Percentiles rank a stretch among this genome's conserved stretches.
phyloP scores from a whole-genome alignment of 1,140 invertebrate genomes.

The Lanistes nyassanus region DNA sequence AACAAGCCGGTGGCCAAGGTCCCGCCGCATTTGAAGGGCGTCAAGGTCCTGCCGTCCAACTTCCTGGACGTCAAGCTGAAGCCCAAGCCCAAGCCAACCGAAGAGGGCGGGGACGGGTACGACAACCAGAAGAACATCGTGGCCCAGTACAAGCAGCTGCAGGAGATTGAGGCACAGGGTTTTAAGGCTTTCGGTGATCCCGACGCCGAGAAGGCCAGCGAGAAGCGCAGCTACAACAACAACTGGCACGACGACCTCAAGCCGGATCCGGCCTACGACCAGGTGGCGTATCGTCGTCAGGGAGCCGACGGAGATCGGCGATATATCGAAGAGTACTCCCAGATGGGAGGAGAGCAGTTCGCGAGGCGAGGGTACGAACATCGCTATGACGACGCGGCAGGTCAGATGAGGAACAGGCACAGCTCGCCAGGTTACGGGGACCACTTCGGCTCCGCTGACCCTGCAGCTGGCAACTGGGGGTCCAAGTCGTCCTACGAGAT shows the following conservation, averaged over 20 bases:
- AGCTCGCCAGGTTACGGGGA: slow-evolving; percentile 6
- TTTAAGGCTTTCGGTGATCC: slow-evolving; percentile 1
- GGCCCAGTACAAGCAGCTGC: slow-evolving; percentile 29
- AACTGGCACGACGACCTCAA: slow-evolving; percentile 21
- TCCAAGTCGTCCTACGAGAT: slow-evolving; percentile 29
- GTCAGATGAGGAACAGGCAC: slow-evolving; percentile 10
- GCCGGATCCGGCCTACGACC: neutral
- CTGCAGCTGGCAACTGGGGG: neutral
- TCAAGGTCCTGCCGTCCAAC: slow-evolving; percentile 34
- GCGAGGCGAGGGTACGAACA: neutral
- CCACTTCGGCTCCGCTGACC: neutral
- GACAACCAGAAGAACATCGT: slow-evolving; percentile 32
- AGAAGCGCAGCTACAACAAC: neutral
- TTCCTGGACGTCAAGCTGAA: slow-evolving; percentile 32
- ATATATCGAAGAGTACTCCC: slow-evolving; percentile 11
- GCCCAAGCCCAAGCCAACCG: slow-evolving; percentile 12
- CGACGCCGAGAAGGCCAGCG: slow-evolving; percentile 1
- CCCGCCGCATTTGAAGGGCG: slow-evolving; percentile 48
- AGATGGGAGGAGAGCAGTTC: neutral
- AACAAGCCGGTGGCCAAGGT: slow-evolving; percentile 54
- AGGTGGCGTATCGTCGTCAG: neutral
- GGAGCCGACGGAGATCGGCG: slow-evolving; percentile 1
- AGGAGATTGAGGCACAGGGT: slow-evolving; percentile 19
- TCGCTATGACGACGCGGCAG: neutral
- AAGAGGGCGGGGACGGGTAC: slow-evolving; percentile 6